Evolutionary conservation across 2,888 invertebrate species (phyloP).

Genomic region (Brachyopa scutellaris): DNA sequence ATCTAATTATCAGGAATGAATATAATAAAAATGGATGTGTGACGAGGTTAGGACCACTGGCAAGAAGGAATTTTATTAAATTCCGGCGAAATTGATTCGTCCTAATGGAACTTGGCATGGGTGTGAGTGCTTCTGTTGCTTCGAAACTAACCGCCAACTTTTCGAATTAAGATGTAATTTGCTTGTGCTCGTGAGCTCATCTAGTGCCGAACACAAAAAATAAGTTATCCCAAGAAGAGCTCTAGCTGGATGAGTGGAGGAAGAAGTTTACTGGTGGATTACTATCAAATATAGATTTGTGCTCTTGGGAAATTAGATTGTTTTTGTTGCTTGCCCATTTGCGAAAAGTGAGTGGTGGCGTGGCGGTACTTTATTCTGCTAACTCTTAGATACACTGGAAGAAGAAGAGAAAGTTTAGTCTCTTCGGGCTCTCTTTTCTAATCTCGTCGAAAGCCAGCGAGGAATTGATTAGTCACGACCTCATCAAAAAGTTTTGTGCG

Average conservation of each 20-base stretch:
- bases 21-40: conserved; percentile 57
- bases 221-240: conserved; percentile 15
- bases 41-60: conserved; percentile 6
- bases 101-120: conserved; percentile 39
- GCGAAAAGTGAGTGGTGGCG: conserved; percentile 22
- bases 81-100: conserved; percentile 52
- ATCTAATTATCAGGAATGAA: conserved; percentile 59
- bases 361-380: conserved; percentile 21
- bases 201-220: background rate
- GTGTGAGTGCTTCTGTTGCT: conserved; percentile 17
- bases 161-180: conserved; percentile 68
- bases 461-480: conserved; percentile 71
- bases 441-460: conserved; percentile 57
- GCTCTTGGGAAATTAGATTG: conserved; percentile 59
- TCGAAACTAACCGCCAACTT: conserved; percentile 65
- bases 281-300: conserved; percentile 71
- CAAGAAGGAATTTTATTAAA: conserved; percentile 47
- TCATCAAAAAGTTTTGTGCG: conserved; percentile 68
- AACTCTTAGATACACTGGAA: conserved; percentile 22
- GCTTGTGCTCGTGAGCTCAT: conserved; percentile 61
- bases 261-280: conserved; percentile 63
- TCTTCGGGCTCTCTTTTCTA: conserved; percentile 42
- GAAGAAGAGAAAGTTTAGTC: conserved; percentile 48
- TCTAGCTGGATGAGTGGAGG: conserved; percentile 36
- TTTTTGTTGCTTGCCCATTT: conserved; percentile 52